A percentile compares a stretch with the other conserved stretches of the same genome.
Conservation (phyloP, 2,888 invertebrate genomes). For the Brenthis daphne region DNA sequence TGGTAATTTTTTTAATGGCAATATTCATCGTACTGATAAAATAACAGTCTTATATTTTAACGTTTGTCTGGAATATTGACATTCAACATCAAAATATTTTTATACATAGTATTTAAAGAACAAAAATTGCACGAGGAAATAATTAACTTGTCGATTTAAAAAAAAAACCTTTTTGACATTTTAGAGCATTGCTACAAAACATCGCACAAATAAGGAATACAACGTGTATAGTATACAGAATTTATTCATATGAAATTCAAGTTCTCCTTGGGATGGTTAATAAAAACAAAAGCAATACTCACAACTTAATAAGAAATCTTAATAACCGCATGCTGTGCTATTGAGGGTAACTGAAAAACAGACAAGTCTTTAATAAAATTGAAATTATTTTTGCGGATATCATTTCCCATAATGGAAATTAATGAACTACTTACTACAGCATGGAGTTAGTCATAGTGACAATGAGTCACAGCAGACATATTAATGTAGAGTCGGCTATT, state of each 20-base stretch:
- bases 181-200: background rate
- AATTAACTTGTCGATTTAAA: background rate
- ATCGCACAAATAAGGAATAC: background rate
- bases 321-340: constrained; percentile 28
- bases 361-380: background rate
- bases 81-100: background rate
- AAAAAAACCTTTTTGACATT: background rate
- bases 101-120: background rate
- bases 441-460: constrained; percentile 48
- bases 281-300: constrained; percentile 28
- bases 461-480: constrained; percentile 56
- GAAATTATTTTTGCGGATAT: background rate
- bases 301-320: constrained; percentile 30
- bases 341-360: constrained; percentile 15
- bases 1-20: background rate
- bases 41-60: background rate
- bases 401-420: constrained; percentile 18
- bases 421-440: constrained; percentile 31
- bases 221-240: background rate
- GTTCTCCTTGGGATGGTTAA: no score
- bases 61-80: background rate
- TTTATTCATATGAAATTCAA: background rate
- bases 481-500: constrained; percentile 29
- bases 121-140: background rate
- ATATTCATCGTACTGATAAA: background rate